A percentile compares a stretch with the other conserved stretches of the same genome.
These are phyloP conservation scores for Acheta domesticus DNA, from an alignment of 2,888 invertebrate genomes.

Conservation along the genomic window DNA sequence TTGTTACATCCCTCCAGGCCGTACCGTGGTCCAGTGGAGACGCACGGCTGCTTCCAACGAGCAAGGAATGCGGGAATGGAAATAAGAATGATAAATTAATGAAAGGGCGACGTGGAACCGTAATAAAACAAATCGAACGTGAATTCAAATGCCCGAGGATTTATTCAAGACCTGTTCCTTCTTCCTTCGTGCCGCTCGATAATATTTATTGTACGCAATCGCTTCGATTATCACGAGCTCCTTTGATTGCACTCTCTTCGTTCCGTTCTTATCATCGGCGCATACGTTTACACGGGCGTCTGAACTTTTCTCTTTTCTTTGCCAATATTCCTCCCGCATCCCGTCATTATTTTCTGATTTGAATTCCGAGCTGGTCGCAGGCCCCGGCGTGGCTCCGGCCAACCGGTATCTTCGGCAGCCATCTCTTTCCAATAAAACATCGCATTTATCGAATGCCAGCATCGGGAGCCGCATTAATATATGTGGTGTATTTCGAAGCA, in stretches of 20 bases:
- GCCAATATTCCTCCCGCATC: conserved; percentile 7
- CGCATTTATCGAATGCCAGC: not conserved
- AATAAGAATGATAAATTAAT: not conserved
- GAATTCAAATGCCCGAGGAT: not conserved
- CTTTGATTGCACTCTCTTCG: not conserved
- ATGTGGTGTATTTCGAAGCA: conserved; percentile 18
- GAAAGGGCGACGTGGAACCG: not conserved
- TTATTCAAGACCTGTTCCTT: not conserved
- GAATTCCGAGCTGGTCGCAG: not conserved
- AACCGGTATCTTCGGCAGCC: not conserved
- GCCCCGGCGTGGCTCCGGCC: not conserved
- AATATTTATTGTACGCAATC: conserved; percentile 6
- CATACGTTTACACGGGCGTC: not conserved
- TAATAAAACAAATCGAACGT: not conserved
- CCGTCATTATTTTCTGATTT: not conserved
- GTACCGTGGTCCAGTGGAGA: not conserved
- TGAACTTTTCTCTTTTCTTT: not conserved
- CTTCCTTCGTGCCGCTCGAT: not conserved
- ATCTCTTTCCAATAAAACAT: conserved; percentile 6
- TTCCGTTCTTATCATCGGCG: not conserved
- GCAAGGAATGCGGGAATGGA: conserved; percentile 8
- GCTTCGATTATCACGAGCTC: not conserved
- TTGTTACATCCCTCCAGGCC: not conserved
- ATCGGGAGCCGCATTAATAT: not conserved
- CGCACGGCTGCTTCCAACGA: not conserved